Base-by-base conservation (phyloP, 2,888 invertebrate genomes). In the Metacarcinus magister region DNA sequence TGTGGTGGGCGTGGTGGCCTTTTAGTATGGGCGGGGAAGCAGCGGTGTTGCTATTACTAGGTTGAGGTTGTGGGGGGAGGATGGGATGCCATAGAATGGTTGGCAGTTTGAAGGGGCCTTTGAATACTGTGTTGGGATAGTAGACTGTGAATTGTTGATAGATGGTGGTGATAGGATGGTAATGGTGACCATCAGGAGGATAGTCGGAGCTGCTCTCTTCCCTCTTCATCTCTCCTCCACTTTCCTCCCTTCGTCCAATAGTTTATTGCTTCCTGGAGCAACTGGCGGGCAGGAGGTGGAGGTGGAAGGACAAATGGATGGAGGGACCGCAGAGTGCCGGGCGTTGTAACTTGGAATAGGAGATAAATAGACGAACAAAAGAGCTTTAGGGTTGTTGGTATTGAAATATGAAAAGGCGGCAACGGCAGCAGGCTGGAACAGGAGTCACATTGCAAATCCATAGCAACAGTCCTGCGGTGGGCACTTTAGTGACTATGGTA, bases 191-290 rank as follows among this genome's bases (percentile, higher is more conserved):
- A 67, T 23, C 67, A 54, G 54, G 54, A 67, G 67, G n/a, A 67
- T 5, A n/a, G 67, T n/a, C 67, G 67, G 23, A n/a, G 67, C 5
- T 67, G 19, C n/a, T n/a, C n/a, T n/a, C 67, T n/a, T 2, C 67
- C 67, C n/a, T 7, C 67, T n/a, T 23, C n/a, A 19, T n/a, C 67
- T 67, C 23, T n/a, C 67, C 67, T 23, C 67, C 67, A 2, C n/a
- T 23, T n/a, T 67, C 67, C 67, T 67, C 67, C 67, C 67, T 67
- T 67, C 67, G 67, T 5, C 67, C 67, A 67, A 67, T 67, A 67
- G n/a, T 67, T 67, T 67, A 67, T 67, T 67, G 67, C 67, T 67
- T 67, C 67, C 67, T 67, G 67, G 67, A n/a, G 67, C 67, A n/a
- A 67, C 67, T 23, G 67, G 19, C 19, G 67, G 67, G n/a, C n/a